These are phyloP conservation scores for Noctua pronuba DNA, from an alignment of 2,888 invertebrate species.

Conservation along the genomic window DNA sequence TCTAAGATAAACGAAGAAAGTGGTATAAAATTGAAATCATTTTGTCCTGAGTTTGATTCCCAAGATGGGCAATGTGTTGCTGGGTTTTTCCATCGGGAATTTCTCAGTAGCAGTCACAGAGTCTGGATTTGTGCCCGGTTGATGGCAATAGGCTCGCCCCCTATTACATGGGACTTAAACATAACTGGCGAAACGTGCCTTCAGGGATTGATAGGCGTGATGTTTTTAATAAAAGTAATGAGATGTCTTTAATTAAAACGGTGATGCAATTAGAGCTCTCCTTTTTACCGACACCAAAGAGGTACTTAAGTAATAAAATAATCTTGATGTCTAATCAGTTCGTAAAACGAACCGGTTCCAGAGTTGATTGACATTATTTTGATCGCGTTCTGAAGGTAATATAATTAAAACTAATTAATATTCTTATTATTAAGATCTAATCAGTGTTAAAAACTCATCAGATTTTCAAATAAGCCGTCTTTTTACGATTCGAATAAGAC, in stretches of 20 bases:
- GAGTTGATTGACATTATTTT: conserved; percentile 43
- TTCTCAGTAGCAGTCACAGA: too few species aligned
- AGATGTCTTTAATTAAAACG: conserved; percentile 5
- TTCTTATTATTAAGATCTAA: conserved; percentile 28
- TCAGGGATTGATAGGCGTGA: too few species aligned
- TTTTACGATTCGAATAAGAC: conserved; percentile 11
- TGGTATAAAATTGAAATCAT: too few species aligned
- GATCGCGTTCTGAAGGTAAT: conserved; percentile 30
- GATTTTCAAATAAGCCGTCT: conserved; percentile 30
- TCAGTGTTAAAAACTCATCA: conserved; percentile 9
- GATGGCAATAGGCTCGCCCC: too few species aligned
- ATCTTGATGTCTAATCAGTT: conserved; percentile 31
- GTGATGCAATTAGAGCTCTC: not conserved
- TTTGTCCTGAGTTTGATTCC: too few species aligned
- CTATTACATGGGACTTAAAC: too few species aligned
- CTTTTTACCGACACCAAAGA: not conserved
- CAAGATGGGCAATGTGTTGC: too few species aligned
- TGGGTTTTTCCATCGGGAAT: too few species aligned
- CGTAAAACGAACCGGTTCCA: conserved; percentile 16
- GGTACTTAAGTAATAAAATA: conserved; percentile 27
- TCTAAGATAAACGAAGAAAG: too few species aligned
- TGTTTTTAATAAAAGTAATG: not conserved
- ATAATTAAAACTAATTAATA: conserved; percentile 36
- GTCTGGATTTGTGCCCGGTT: too few species aligned
- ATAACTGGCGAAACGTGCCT: too few species aligned